Evolutionary conservation across 1,140 invertebrate genomes (phyloP).

Genomic region (Apis mellifera): Amel_HAv3.1 CM009932.2:12316001-12316500

Average conservation of each 20-base stretch:
- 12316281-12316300: conserved; percentile 55
- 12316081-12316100: not conserved
- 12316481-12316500: not conserved
- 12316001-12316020: not conserved
- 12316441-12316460: not conserved
- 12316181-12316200: conserved; percentile 33
- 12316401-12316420: conserved; percentile 57
- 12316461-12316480: not conserved
- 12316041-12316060: too few species aligned
- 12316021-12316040: not conserved
- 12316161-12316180: conserved; percentile 32
- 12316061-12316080: not conserved
- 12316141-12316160: conserved; percentile 65
- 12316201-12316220: conserved; percentile 56
- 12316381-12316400: conserved; percentile 70
- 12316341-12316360: conserved; percentile 44
- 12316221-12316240: conserved; percentile 56
- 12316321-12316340: conserved; percentile 1
- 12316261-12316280: conserved; percentile 66
- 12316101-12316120: conserved; percentile 19
- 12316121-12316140: conserved; percentile 34
- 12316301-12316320: conserved; percentile 23
- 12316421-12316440: conserved; percentile 1
- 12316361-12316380: conserved; percentile 49
- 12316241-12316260: conserved; percentile 64